Percentiles rank a stretch among this genome's conserved stretches.
These are phyloP conservation scores for Charina bottae DNA, from an alignment of 2,113 vertebrate genomes.

Conservation along the genomic window DNA sequence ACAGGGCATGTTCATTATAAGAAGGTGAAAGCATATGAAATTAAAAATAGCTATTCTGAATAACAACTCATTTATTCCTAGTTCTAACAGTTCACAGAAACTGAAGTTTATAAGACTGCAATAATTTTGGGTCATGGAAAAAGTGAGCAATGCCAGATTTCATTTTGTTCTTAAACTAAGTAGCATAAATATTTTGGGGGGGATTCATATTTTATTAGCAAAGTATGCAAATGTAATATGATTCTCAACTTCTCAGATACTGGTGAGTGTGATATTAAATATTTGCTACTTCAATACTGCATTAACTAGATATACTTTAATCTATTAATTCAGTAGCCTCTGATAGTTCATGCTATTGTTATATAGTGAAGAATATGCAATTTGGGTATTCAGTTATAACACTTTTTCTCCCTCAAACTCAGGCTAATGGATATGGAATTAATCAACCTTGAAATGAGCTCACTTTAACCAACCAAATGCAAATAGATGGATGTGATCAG, in stretches of 20 bases:
- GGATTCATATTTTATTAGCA: neutral
- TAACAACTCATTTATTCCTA: neutral
- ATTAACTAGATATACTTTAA: constrained; percentile 17
- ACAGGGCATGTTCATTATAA: neutral
- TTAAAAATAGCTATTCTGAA: neutral
- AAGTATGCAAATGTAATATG: neutral
- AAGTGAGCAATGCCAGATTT: neutral
- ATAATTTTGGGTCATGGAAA: neutral
- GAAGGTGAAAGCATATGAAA: neutral
- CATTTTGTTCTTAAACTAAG: neutral
- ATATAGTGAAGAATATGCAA: constrained; percentile 15
- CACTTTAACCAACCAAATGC: neutral
- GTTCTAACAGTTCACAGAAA: neutral
- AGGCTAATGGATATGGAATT: constrained; percentile 12
- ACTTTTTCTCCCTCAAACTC: neutral
- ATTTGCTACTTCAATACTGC: constrained; percentile 19
- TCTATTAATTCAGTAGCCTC: constrained; percentile 20
- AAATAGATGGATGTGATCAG: constrained; percentile 17
- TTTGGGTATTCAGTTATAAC: constrained; percentile 23
- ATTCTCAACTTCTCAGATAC: constrained; percentile 1
- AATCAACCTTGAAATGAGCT: constrained; percentile 24
- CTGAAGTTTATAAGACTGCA: neutral
- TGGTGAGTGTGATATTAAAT: constrained; percentile 3
- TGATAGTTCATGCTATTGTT: constrained; percentile 11
- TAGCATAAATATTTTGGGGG: neutral